Base-by-base conservation (phyloP, 2,888 invertebrate species). In the Anoplius nigerrimus region DNA sequence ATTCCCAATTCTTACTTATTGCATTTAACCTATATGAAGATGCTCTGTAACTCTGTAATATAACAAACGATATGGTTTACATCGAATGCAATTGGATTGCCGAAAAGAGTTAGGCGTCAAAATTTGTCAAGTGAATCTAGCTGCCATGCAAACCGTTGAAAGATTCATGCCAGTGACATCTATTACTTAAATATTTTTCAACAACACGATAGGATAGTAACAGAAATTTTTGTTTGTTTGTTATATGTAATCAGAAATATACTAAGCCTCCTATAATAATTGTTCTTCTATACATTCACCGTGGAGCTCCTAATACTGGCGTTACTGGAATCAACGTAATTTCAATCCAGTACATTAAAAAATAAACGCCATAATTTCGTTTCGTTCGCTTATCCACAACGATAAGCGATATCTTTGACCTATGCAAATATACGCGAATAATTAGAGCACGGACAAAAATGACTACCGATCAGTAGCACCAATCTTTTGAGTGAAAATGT, bases 401-500 rank as follows among this genome's bases (percentile, higher is more conserved):
- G 45, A 3, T 42, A 57, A 57, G 20, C 24, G 54, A 54, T 54
- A 54, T 54, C 54, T 54, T 34, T 34, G 34, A 34, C 1, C 6
- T 34, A 34, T 34, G 11, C 34, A 34, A 34, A 34, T 54, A 22
- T 34, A 27, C 18, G 34, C 27, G 24, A 11, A 20, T 48, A 18
- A 48, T 48, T 43, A 56, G 42, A 42, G 21, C 42, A 20, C 42
- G 13, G 34, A 56, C 20, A 20, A 56, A 5, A 27, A 42, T 42
- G 34, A 43, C 21, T 15, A 42, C 53, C 59, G 48, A 56, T 54
- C 51, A 58, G 63, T 75, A 76, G 80, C 74, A 79, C 76, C 79
- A 76, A 79, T 64, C 42, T 24, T 45, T 59, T 51, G 8, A 59
- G 22, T 24, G 24, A 20, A 24, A 58, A 56, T 20, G 18, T 46